Conservation (phyloP, 92 coral and sea anemone genomes). For the Zoanthus sociatus region DNA sequence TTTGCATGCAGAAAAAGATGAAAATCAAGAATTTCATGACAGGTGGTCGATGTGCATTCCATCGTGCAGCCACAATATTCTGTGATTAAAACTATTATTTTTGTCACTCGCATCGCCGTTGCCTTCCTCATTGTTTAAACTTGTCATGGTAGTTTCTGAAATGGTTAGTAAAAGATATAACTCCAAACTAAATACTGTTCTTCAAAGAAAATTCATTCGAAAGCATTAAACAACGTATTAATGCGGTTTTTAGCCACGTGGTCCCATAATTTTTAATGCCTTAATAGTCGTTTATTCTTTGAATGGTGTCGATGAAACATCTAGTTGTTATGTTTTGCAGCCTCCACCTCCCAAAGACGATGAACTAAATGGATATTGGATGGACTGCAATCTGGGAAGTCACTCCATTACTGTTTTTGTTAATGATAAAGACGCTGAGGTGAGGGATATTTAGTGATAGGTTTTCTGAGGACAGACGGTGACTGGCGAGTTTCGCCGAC, state of each 20-base stretch:
- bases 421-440: conserved; percentile 30
- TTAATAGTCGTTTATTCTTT: background rate
- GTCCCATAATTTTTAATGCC: background rate
- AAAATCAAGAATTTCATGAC: no score
- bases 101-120: no score
- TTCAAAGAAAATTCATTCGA: no score
- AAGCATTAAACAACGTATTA: no score
- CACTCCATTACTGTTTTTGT: conserved; percentile 39
- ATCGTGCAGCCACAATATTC: no score
- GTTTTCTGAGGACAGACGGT: background rate
- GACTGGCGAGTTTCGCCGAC: background rate
- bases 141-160: no score
- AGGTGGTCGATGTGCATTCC: no score
- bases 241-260: background rate
- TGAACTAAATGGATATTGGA: conserved; percentile 24
- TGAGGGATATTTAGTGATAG: background rate
- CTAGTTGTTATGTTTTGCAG: background rate
- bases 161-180: no score
- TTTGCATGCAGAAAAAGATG: no score
- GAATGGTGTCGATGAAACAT: background rate
- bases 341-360: conserved; percentile 35
- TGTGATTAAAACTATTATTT: no score
- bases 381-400: conserved; percentile 45
- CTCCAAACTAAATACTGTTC: no score
- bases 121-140: no score